A percentile compares a stretch with the other conserved stretches of the same genome.
Evolutionary conservation across 1,140 invertebrate genomes (phyloP).

Genomic region (Plutomurus gul): DNA sequence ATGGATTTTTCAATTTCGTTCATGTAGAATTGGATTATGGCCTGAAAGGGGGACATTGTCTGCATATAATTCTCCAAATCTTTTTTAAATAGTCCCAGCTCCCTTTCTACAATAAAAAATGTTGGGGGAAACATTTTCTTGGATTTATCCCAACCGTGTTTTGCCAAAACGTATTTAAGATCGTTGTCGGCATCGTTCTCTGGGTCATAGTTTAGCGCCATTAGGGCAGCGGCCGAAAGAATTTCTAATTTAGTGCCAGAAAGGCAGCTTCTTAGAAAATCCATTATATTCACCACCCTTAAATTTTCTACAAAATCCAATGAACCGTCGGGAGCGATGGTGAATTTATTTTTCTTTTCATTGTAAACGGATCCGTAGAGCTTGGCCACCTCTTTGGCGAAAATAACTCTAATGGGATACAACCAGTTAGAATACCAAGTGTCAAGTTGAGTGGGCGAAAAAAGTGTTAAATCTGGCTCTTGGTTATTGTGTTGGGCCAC

Average conservation of each 20-base stretch:
- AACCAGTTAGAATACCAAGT: background rate
- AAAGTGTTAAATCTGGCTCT: background rate
- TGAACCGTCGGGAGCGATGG: background rate
- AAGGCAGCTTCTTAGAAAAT: background rate
- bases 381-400: background rate
- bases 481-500: background rate
- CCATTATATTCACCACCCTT: background rate
- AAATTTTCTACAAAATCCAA: background rate
- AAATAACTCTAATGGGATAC: background rate
- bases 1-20: background rate
- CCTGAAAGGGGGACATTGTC: background rate
- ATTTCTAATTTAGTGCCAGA: background rate
- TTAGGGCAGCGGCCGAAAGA: background rate
- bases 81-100: background rate
- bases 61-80: background rate
- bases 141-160: background rate
- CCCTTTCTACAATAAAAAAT: background rate
- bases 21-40: background rate
- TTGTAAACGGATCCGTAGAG: background rate
- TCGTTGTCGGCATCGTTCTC: background rate
- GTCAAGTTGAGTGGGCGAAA: background rate
- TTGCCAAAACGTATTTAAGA: background rate
- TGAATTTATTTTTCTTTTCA: background rate
- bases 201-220: background rate
- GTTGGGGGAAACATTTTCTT: background rate